Evolutionary conservation across 2,113 vertebrate species (phyloP), one percentile per base, ranked within the genome.

Genomic region (Pithys albifrons): DNA sequence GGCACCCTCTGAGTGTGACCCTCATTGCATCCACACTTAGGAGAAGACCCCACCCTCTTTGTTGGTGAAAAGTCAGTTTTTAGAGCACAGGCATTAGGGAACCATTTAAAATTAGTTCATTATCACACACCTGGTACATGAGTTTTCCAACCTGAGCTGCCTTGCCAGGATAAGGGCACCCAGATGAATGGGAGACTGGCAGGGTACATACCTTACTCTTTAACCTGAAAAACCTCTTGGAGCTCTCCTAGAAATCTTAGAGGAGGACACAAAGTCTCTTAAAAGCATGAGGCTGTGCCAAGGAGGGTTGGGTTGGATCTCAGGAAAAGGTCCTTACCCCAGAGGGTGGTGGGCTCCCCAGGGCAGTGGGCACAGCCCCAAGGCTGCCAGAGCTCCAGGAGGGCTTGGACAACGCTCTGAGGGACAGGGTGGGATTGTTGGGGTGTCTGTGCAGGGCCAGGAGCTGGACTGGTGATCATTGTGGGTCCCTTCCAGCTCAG

Each of bases 271-370:
- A 4, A 24, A 57, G 33, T 9, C 9, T 76, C 35, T 65, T 8
- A 46, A 49, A 7, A 12, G n/a, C 39, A 35, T n/a, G n/a, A 13
- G 75, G 37, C 33, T 75, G 48, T 20, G 24, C 0, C 54, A 75
- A 39, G 4, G 23, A 1, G 19, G 6, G 0, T 45, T 0, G 39
- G 33, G 62, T 0, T 54, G 70, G 62, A 3, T 0, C 0, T 20
- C 24, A 39, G 46, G 35, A 3, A 1, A 67, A 75, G 46, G 33
- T 2, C 39, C 12, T 54, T n/a, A 37, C 39, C 55, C 61, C 77
- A 59, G 15, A n/a, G 33, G 52, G 61, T 59, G 69, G 37, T 59
- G 61, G 57, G 69, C 76, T 73, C 37, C 77, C 61, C 77, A 82
- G 62, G 87, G 70, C 39, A 59, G 74, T 59, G 87, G 87, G 3